Evolutionary conservation across 2,888 invertebrate species (phyloP), one percentile per base, ranked within the genome.

Genomic region (Bombyx huttoni): DNA sequence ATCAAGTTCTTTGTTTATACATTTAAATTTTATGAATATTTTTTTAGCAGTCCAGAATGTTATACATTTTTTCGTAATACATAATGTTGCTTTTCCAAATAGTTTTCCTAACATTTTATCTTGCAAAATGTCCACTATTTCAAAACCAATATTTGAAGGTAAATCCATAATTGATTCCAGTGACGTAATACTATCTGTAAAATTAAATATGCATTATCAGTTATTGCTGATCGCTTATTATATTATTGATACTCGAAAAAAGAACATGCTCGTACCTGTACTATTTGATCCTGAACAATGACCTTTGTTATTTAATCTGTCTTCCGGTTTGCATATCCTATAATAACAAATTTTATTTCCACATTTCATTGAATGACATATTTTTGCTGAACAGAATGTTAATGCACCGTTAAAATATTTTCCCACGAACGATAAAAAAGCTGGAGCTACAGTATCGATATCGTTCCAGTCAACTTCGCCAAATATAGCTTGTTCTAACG

Each of bases 291-390:
- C 81, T 48, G 58, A 59, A 54, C 88, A 88, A 60, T 88, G 88
- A 7, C 86, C 88, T 63, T 68, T 76, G 34, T 78, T 74, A 61
- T 84, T 81, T 51, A 73, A 70, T 61, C 87, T 72, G 13, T 80
- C 67, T 52, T 66, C 62, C 13, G 82, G 80, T 12, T 53, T 51
- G 58, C 87, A 88, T 53, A 68, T 70, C 70, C 87, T 78, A 54
- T 85, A 78, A 1, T 75, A 54, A 56, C 87, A 88, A 10, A 58
- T 64, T 63, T 84, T 83, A 47, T 81, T 66, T 9, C 61, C 67
- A 57, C 88, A 88, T 61, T 85, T 85, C 75, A 87, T 80, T 34
- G 88, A 88, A 60, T 82, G 83, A 54, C 87, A 88, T 57, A 73
- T 61, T 49, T 57, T 72, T 52, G 78, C 64, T 3, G 87, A 85